Evolutionary conservation across 2,888 invertebrate species (phyloP), one percentile per base, ranked within the genome.

Genomic region (Calameuta pallipes): DNA sequence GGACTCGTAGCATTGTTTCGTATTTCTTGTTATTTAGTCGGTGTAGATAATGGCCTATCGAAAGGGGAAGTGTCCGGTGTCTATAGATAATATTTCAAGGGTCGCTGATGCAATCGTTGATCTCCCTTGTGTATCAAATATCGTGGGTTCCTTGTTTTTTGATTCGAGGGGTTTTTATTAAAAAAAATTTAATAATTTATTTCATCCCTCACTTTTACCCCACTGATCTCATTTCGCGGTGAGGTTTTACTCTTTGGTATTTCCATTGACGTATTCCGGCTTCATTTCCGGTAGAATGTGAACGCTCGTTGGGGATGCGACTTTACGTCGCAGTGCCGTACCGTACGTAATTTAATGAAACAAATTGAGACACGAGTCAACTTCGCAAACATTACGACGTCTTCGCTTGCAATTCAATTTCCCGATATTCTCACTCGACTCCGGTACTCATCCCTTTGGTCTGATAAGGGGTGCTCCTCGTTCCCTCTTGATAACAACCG

Each of bases 331-430:
- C 56, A 56, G 23, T 56, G 23, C 6, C 56, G 56, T 9, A 56
- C 56, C 56, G 56, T 56, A 56, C 2, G 23, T 56, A 23, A 56
- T 12, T 88, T 85, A 87, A 87, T 87, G 87, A 86, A 88, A 87
- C 84, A 88, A 87, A 88, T 85, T 84, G 85, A 86, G 85, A 86
- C 87, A 85, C 85, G 82, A 87, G 86, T 86, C 71, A 31, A 30
- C 31, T 71, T 31, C 12, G 71, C 71, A 31, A 71, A 31, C 33
- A 31, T 31, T 71, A 2, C 13, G 41, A 56, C 73, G 79, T 80
- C 80, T 84, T 80, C 81, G 81, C 81, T 82, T 85, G 85, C 85
- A 83, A 89, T 87, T 88, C 86, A 87, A 87, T 88, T 89, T 88
- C 83, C 81, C 78, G 80, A 80, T 79, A 82, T 82, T 84, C 84